A percentile compares a stretch with the other conserved stretches of the same genome.
phyloP scores from a whole-genome alignment of 1,140 invertebrate species.

The Formica exsecta region DNA sequence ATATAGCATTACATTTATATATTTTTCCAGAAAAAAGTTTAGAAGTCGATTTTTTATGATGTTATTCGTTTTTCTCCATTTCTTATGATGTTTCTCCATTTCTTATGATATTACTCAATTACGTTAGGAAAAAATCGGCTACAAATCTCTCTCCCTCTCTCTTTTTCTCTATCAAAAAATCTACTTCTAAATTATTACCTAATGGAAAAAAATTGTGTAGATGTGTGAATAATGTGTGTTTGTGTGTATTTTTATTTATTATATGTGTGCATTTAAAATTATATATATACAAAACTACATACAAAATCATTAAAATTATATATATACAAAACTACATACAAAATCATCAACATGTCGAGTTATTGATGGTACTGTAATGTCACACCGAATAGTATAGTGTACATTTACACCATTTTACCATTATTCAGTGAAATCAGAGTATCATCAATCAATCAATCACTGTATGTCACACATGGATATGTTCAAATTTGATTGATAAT shows the following conservation, averaged over 20 bases:
- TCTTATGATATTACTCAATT: no score
- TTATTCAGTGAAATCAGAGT: constrained; percentile 25
- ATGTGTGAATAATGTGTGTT: background rate
- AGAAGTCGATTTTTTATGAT: background rate
- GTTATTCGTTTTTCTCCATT: no score
- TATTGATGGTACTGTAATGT: constrained; percentile 39
- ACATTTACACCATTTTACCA: constrained; percentile 46
- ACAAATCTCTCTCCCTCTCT: no score
- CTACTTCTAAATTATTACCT: constrained; percentile 28
- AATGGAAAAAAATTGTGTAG: background rate
- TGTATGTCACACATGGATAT: constrained; percentile 20
- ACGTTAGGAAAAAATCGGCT: no score
- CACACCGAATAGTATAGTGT: background rate
- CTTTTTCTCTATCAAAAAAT: no score
- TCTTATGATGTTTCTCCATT: no score
- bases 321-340: background rate
- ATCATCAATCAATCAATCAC: constrained; percentile 35
- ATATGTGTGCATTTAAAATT: no score
- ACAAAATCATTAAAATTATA: no score
- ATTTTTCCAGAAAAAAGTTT: background rate
- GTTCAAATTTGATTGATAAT: constrained; percentile 36
- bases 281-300: no score
- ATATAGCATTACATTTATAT: background rate
- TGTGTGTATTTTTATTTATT: no score
- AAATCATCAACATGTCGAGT: constrained; percentile 22